Conservation (phyloP, 2,797 vertebrate genomes). For the Emys orbicularis region DNA sequence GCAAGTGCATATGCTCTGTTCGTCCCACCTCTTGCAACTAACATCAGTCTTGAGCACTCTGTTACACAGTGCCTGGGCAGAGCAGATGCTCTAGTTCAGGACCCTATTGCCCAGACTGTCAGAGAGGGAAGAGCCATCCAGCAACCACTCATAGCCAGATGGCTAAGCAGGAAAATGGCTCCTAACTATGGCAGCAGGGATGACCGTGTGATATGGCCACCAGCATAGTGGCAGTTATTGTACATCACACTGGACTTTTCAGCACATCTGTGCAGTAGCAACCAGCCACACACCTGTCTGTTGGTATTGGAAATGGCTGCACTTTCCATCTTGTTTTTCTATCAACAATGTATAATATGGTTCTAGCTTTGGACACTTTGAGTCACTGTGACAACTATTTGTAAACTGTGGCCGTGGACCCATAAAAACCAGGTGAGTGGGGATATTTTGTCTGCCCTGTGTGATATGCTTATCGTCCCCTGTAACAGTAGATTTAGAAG, state of each 20-base stretch:
- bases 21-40: accelerated
- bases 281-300: not conserved
- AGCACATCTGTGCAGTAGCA: accelerated
- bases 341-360: not conserved
- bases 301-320: not conserved
- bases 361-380: not conserved
- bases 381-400: accelerated
- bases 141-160: not conserved
- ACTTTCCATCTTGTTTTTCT: not conserved
- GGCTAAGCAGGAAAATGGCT: not conserved
- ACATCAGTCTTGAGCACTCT: not conserved
- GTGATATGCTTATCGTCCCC: accelerated
- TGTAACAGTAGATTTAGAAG: not conserved
- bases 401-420: accelerated
- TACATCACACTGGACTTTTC: not conserved
- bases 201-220: not conserved
- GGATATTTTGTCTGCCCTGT: not conserved
- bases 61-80: not conserved
- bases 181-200: not conserved
- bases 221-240: not conserved
- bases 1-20: constrained; percentile 22
- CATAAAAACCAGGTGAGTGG: not conserved
- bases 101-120: accelerated
- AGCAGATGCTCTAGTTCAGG: not conserved
- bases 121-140: not conserved